Evolutionary conservation across 2,797 vertebrate species (phyloP).

Genomic region (Vipera ursinii): DNA sequence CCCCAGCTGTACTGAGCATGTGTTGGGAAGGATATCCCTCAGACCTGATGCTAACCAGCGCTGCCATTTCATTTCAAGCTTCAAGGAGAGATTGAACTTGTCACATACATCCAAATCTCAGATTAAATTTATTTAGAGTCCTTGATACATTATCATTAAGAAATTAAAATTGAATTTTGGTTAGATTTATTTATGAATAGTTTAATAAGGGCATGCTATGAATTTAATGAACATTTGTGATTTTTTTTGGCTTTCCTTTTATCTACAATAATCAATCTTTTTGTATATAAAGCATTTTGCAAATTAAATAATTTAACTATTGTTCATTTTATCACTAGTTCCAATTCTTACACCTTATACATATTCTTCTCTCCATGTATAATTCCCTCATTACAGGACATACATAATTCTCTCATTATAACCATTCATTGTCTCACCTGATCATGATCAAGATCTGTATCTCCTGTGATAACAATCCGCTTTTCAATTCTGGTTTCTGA

Average conservation of each 20-base stretch:
- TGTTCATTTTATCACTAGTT: not conserved
- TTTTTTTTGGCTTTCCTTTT: not conserved
- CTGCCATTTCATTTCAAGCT: constrained; percentile 11
- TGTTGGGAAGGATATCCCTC: constrained; percentile 19
- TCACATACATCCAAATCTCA: constrained; percentile 36
- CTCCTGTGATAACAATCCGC: constrained; percentile 96
- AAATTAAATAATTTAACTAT: not conserved
- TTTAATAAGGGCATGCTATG: not conserved
- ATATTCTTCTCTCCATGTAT: not conserved
- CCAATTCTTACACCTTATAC: not conserved
- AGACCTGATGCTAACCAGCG: constrained; percentile 31
- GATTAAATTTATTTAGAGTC: constrained; percentile 37
- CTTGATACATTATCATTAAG: constrained; percentile 32
- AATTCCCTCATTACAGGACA: not conserved
- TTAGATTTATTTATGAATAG: constrained; percentile 15
- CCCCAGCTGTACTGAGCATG: not conserved
- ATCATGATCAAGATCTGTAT: constrained; percentile 97
- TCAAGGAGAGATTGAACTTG: constrained; percentile 31
- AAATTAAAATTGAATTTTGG: constrained; percentile 32
- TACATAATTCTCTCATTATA: not conserved
- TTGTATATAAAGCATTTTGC: constrained; percentile 8
- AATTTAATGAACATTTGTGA: not conserved
- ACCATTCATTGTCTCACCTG: constrained; percentile 75
- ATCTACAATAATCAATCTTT: not conserved
- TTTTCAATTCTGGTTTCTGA: constrained; percentile 99